These are phyloP conservation scores for Tapera naevia DNA, from an alignment of 2,797 vertebrate species.

Conservation along the genomic window DNA sequence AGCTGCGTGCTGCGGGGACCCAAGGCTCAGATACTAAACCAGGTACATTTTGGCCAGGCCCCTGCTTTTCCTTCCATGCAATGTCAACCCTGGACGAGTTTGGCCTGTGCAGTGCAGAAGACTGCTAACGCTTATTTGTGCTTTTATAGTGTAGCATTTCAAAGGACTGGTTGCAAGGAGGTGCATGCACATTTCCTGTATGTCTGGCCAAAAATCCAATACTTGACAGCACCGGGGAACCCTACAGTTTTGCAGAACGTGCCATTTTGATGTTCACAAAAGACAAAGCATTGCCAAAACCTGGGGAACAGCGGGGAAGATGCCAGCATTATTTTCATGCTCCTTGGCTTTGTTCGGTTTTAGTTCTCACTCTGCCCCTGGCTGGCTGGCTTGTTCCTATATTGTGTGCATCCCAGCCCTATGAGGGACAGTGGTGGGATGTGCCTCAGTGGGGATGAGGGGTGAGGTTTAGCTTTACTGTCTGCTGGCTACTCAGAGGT, in stretches of 20 bases:
- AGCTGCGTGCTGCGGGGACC: neutral
- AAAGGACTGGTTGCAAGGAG: conserved; percentile 39
- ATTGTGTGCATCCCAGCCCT: fast-evolving
- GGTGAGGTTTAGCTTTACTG: neutral
- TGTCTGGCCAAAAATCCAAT: conserved; percentile 43
- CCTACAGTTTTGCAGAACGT: neutral
- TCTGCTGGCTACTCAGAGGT: neutral
- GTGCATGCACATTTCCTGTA: conserved; percentile 36
- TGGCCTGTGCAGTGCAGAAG: neutral
- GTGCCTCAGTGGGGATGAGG: neutral
- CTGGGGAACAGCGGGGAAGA: neutral
- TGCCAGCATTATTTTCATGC: neutral
- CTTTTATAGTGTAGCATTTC: conserved; percentile 39
- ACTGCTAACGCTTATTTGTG: neutral
- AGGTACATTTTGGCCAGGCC: neutral
- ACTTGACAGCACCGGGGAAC: neutral
- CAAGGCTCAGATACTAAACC: fast-evolving
- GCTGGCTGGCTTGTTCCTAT: neutral
- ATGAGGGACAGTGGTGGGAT: neutral
- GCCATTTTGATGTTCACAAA: conserved; percentile 1
- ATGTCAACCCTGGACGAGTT: neutral
- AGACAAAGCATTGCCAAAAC: neutral
- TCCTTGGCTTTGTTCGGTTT: neutral
- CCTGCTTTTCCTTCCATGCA: neutral
- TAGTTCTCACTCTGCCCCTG: neutral